phyloP scores from a whole-genome alignment of 2,888 invertebrate species.

The Aphodius sticticus region DNA sequence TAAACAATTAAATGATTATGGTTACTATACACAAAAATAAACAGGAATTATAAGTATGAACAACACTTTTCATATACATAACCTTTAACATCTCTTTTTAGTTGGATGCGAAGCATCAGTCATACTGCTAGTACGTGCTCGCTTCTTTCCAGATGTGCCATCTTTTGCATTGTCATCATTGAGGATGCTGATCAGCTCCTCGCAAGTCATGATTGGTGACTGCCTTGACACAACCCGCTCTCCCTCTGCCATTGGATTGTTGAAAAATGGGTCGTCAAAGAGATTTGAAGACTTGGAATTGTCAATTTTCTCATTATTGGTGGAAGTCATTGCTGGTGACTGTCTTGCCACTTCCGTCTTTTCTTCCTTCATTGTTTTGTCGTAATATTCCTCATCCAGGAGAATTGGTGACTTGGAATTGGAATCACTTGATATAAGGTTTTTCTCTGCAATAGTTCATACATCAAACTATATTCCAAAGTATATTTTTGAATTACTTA shows the following conservation, averaged over 20 bases:
- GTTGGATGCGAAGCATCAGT: conserved; percentile 7
- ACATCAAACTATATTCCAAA: background rate
- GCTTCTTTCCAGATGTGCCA: background rate
- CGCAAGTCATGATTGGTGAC: conserved; percentile 16
- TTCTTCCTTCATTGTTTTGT: background rate
- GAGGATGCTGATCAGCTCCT: conserved; percentile 34
- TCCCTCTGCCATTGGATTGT: background rate
- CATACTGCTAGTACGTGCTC: conserved; percentile 9
- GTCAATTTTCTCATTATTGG: no score
- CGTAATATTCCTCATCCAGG: background rate
- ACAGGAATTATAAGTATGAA: background rate
- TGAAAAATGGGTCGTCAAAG: background rate
- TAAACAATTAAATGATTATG: background rate
- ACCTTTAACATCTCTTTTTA: conserved; percentile 15
- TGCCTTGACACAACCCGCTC: background rate
- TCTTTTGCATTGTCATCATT: background rate
- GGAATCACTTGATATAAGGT: background rate
- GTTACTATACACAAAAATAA: background rate
- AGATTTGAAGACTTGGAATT: background rate
- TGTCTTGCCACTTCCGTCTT: background rate
- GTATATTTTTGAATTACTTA: background rate
- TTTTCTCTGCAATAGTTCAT: background rate
- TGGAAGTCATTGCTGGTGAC: conserved; percentile 9
- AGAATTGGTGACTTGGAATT: background rate
- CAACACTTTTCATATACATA: background rate